A percentile compares a stretch with the other conserved stretches of the same genome.
These are phyloP conservation scores for Indri indri DNA, from an alignment of 2,113 vertebrate genomes.

Conservation along the genomic window DNA sequence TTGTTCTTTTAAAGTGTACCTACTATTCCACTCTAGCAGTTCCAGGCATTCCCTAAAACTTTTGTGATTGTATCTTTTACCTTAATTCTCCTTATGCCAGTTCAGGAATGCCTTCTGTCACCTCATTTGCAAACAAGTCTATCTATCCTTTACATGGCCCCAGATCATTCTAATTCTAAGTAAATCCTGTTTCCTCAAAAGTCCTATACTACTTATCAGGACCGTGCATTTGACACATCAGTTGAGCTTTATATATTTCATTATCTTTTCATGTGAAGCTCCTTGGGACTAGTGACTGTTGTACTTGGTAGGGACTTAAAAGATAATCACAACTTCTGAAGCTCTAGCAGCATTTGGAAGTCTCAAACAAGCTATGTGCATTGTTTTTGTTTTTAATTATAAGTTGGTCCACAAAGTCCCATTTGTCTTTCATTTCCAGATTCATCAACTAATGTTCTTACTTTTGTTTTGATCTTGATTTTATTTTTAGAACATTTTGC, in stretches of 20 bases:
- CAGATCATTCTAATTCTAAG: neutral
- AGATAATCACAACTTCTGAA: neutral
- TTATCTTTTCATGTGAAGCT: neutral
- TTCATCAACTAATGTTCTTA: neutral
- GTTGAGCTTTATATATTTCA: neutral
- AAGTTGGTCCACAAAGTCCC: neutral
- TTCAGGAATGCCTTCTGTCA: neutral
- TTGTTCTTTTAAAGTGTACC: neutral
- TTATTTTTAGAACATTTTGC: neutral
- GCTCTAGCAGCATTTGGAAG: neutral
- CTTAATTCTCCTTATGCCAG: neutral
- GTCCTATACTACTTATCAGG: neutral
- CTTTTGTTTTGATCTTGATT: neutral
- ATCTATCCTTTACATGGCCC: neutral
- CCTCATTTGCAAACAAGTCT: neutral
- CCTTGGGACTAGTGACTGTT: neutral
- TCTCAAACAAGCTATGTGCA: neutral
- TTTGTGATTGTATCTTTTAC: neutral
- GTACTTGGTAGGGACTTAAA: neutral
- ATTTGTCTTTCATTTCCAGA: neutral
- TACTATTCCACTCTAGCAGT: neutral
- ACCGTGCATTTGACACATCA: neutral
- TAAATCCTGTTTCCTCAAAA: neutral
- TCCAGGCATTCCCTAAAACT: neutral
- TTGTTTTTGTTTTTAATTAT: neutral